phyloP scores from a whole-genome alignment of 2,113 vertebrate species.

The Gasterosteus nipponicus region DNA sequence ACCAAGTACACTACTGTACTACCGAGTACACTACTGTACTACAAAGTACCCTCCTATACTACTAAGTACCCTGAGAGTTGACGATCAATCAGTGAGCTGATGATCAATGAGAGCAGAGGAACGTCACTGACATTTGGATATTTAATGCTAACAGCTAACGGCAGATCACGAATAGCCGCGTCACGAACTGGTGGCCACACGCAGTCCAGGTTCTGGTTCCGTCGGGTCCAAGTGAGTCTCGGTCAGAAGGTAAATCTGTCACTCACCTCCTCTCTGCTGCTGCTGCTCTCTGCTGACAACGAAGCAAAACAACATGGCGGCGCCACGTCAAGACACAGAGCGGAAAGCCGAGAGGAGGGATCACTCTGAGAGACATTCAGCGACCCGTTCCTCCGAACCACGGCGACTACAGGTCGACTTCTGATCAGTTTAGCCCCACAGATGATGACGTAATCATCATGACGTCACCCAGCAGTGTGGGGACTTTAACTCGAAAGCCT shows the following conservation, averaged over 20 bases:
- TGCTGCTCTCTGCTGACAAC: not conserved
- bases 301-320: constrained; percentile 8
- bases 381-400: not conserved
- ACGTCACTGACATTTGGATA: not conserved
- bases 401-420: not conserved
- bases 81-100: not conserved
- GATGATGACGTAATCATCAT: too few relatives aligned
- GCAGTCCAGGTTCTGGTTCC: too few relatives aligned
- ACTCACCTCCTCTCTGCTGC: too few relatives aligned
- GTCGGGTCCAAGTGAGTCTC: not conserved
- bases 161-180: not conserved
- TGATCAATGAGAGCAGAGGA: not conserved
- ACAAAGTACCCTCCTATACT: not conserved
- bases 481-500: too few relatives aligned
- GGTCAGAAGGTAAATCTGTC: not conserved
- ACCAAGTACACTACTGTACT: not conserved
- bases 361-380: not conserved
- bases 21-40: not conserved
- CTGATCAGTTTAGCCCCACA: too few relatives aligned
- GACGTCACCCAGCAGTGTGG: too few relatives aligned
- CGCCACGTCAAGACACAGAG: constrained; percentile 3
- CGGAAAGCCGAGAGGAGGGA: not conserved
- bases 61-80: not conserved
- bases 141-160: not conserved
- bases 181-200: not conserved